These are phyloP conservation scores for Cephalopachus bancanus DNA, from an alignment of 2,797 vertebrate species.

Conservation along the genomic window DNA sequence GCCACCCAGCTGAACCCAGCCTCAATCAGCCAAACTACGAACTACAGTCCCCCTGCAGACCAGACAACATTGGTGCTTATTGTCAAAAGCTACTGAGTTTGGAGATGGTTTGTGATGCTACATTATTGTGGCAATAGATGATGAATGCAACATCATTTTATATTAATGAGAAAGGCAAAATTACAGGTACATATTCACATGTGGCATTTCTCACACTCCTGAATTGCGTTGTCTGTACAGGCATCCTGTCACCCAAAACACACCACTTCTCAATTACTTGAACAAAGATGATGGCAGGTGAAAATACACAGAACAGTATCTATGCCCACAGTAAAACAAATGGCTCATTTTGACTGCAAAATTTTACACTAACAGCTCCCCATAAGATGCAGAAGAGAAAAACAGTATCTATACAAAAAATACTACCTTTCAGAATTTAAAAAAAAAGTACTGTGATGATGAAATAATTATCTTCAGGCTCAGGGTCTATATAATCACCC, in stretches of 20 bases:
- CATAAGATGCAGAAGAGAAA: not conserved
- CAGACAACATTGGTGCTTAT: not conserved
- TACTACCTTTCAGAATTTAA: slow-evolving; percentile 41
- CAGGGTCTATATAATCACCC: not conserved
- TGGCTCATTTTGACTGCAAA: not conserved
- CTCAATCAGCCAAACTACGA: not conserved
- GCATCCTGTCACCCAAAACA: slow-evolving; percentile 14
- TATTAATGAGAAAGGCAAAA: slow-evolving; percentile 33
- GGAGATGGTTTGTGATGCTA: not conserved
- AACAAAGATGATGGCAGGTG: slow-evolving; percentile 36
- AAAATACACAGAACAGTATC: not conserved
- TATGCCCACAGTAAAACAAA: not conserved
- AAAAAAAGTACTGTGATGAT: not conserved
- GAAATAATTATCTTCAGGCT: slow-evolving; percentile 4
- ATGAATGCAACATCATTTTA: not conserved
- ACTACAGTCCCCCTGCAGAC: not conserved
- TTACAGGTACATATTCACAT: not conserved
- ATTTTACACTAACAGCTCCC: not conserved
- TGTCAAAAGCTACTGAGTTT: not conserved
- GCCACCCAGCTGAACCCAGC: not conserved
- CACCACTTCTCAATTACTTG: not conserved
- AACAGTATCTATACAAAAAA: slow-evolving; percentile 51
- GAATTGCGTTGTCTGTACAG: not conserved
- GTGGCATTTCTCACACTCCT: not conserved
- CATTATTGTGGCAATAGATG: not conserved